Base-by-base conservation (phyloP, 2,797 vertebrate species). In the Pantherophis alleghaniensis region DNA sequence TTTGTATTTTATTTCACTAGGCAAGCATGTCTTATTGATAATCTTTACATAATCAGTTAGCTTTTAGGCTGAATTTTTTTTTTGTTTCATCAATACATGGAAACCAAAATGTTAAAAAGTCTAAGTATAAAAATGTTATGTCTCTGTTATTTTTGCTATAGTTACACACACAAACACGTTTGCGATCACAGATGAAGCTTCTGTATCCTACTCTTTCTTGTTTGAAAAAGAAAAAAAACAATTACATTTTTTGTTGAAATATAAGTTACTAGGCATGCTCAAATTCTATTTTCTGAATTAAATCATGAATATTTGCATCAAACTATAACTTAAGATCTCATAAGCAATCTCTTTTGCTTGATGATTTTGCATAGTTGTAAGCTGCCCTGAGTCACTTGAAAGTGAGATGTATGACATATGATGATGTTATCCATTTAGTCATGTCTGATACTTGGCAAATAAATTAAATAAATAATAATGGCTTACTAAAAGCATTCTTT, bases 211-310 rank as follows among this genome's bases (percentile, higher is more conserved):
- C 6, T 37, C 14, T 53, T 24, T 53, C 42, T 87, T 51, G 86
- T 28, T n/a, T 32, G 53, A 88, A n/a, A 60, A n/a, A 32, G 13
- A 16, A 32, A 88, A 57, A 20, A 88, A n/a, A 5, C 13, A 20
- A 20, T 90, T 66, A 59, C 10, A 66, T 55, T 88, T 88, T 51
- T 88, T 74, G 61, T 79, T 60, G 28, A 60, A 59, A 24, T 28
- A 12, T 90, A 59, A 91, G 87, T 74, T 26, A 59, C 16, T 13
- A 69, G 87, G 32, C 28, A 89, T 12, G 22, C 59, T 66, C 86
- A 66, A 24, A 89, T 59, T 42, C 51, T 93, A 60, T 89, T 96
- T 92, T 86, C 94, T 93, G 51, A 86, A 89, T 53, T 87, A 89
- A 26, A 42, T 20, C 61, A 61, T 74, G 56, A 5, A 61, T 93